Conservation (phyloP, 2,888 invertebrate species). For the Tinea trinotella region DNA sequence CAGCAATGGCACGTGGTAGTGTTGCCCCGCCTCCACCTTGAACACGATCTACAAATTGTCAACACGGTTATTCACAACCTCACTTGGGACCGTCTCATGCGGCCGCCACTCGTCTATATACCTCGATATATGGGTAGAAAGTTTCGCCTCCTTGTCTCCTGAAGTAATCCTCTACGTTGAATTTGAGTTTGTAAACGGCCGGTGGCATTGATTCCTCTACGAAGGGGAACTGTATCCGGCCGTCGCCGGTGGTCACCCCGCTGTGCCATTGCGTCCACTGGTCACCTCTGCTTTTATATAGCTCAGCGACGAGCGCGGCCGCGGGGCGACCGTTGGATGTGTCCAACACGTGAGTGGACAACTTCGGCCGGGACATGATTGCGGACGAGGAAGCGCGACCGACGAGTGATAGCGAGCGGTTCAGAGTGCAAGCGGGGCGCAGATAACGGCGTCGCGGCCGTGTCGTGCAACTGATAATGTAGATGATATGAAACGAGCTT, state of each 20-base stretch:
- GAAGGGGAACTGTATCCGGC: constrained; percentile 76
- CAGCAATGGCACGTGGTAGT: constrained; percentile 83
- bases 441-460: no score
- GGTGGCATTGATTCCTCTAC: constrained; percentile 70
- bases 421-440: not conserved
- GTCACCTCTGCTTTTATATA: constrained; percentile 74
- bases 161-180: constrained; percentile 81
- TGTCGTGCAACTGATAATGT: no score
- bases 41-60: constrained; percentile 75
- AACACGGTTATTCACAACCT: not conserved
- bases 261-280: constrained; percentile 79
- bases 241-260: constrained; percentile 75
- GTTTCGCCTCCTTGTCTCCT: constrained; percentile 71
- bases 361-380: constrained; percentile 69
- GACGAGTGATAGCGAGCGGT: not conserved
- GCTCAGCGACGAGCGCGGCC: constrained; percentile 75
- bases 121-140: constrained; percentile 85
- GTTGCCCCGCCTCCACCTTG: constrained; percentile 73
- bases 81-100: not conserved
- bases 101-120: no score
- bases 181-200: constrained; percentile 82
- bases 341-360: constrained; percentile 84
- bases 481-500: no score
- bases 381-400: no score
- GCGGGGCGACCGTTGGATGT: constrained; percentile 79